Base-by-base conservation (phyloP, 2,797 vertebrate species). In the Karalla daura region DNA sequence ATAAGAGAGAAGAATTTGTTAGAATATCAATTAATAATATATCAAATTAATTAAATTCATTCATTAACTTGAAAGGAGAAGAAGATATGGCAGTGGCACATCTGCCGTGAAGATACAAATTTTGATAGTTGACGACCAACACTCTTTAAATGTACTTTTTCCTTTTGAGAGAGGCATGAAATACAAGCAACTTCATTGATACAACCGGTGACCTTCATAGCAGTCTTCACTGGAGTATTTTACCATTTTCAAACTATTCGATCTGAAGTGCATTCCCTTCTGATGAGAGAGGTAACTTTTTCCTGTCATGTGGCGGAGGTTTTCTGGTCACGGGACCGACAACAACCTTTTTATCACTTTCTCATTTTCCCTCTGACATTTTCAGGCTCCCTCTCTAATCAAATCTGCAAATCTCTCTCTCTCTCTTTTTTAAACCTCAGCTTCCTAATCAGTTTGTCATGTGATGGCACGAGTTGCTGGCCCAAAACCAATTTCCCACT, bases 311-410 rank as follows among this genome's bases (percentile, higher is more conserved):
- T 46, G 75, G 23, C 15, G 13, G 0, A 37, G 5, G 53, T 49
- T 59, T 65, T 37, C 20, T 49, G 39, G 21, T 70, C 72, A 79
- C 36, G 7, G 72, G 70, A 74, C 46, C 24, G 55, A 24, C 7
- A 59, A 14, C 35, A 5, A 46, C 55, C n/a, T 40, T 39, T 60
- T 39, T 25, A 36, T 61, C n/a, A 51, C 17, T 49, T 7, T 28
- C 25, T 66, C 5, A 58, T 43, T 40, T 51, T 61, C 7, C 15
- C 17, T 51, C 49, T 68, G 43, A 61, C 44, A 52, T 77, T 83
- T 70, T 77, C 63, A 68, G n/a, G 68, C 61, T 80, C 53, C 76
- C 47, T 30, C 25, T 72, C 54, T 80, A 87, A 84, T 88, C 53
- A 15, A 70, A 89, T 86, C 69, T 23, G 25, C 32, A 41, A 32